A percentile compares a stretch with the other conserved stretches of the same genome.
Evolutionary conservation across 64 coral and sea anemone species (phyloP).

Genomic region (Montipora capricornis): DNA sequence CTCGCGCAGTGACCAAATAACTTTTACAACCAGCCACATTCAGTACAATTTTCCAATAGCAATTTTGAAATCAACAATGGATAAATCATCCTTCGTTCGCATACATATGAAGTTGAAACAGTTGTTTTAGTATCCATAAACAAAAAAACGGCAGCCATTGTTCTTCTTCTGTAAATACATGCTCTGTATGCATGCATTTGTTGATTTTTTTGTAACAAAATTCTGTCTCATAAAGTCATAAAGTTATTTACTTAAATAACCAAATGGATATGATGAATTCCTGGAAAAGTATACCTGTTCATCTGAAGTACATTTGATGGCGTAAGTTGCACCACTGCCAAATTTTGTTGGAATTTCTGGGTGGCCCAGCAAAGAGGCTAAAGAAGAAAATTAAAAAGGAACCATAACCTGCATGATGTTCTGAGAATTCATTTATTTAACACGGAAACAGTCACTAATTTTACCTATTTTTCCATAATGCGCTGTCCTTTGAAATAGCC

Average conservation of each 20-base stretch:
- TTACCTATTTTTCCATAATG: slow-evolving; percentile 19
- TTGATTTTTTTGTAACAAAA: too few species aligned
- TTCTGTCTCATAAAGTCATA: too few species aligned
- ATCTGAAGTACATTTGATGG: slow-evolving; percentile 45
- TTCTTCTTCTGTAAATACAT: too few species aligned
- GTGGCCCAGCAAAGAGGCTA: slow-evolving; percentile 26
- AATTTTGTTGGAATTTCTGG: slow-evolving; percentile 12
- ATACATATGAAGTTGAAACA: too few species aligned
- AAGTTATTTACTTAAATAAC: background rate
- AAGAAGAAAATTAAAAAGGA: background rate
- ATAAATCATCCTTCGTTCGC: too few species aligned
- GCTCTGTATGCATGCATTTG: too few species aligned
- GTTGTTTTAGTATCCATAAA: too few species aligned
- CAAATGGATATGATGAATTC: background rate
- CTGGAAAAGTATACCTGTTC: slow-evolving; percentile 15
- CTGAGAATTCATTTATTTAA: background rate
- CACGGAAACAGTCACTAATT: background rate
- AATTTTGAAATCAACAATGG: too few species aligned
- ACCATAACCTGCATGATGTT: background rate
- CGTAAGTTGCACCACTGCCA: slow-evolving; percentile 15
- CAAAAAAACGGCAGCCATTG: too few species aligned
- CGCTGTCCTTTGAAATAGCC: slow-evolving; percentile 11
- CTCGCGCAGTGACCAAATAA: too few species aligned
- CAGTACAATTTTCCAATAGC: too few species aligned
- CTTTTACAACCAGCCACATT: too few species aligned